Conservation (phyloP, 2,888 invertebrate genomes). For the Mayetiola destructor region DNA sequence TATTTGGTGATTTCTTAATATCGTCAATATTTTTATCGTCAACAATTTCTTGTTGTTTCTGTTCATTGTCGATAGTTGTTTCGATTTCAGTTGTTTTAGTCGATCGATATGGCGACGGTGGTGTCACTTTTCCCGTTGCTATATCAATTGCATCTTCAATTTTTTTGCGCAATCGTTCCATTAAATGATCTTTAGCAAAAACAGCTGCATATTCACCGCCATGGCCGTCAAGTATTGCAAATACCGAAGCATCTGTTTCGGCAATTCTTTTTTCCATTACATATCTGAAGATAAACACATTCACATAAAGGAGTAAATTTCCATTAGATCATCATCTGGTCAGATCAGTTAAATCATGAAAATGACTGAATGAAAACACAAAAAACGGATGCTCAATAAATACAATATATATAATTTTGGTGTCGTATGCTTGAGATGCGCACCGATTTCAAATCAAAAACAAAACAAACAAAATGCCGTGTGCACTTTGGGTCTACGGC, state of each 20-base stretch:
- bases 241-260: slow-evolving; percentile 70
- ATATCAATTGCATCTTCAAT: slow-evolving; percentile 57
- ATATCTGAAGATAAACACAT: slow-evolving; percentile 39
- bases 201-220: slow-evolving; percentile 92
- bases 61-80: neutral
- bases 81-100: neutral
- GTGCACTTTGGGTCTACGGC: no score
- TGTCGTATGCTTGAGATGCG: no score
- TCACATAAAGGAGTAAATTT: neutral
- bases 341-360: neutral
- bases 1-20: slow-evolving; percentile 19
- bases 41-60: no score
- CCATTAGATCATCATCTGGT: neutral
- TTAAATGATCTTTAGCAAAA: slow-evolving; percentile 76
- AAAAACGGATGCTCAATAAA: no score
- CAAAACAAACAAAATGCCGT: no score
- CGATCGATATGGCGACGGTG: slow-evolving; percentile 15
- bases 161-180: slow-evolving; percentile 64
- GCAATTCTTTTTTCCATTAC: slow-evolving; percentile 75
- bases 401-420: no score
- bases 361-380: no score
- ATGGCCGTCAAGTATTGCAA: slow-evolving; percentile 90
- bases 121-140: slow-evolving; percentile 38
- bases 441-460: no score
- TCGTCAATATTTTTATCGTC: slow-evolving; percentile 4